A percentile compares a stretch with the other conserved stretches of the same genome.
Evolutionary conservation across 2,113 vertebrate species (phyloP).

Genomic region (Rhinopithecus roxellana): DNA sequence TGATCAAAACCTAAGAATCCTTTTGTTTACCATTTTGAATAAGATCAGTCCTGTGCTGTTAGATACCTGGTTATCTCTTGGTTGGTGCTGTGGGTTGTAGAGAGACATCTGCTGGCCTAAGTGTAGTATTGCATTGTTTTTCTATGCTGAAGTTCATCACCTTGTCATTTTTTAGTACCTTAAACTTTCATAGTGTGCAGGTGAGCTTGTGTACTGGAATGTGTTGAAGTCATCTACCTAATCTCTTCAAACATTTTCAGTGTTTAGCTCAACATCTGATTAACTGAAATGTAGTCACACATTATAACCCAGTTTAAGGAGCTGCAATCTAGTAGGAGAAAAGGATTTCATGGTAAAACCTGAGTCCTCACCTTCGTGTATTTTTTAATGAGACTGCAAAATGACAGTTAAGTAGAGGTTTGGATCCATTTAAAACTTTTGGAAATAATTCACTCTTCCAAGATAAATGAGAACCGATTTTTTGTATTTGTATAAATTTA

Average conservation of each 20-base stretch:
- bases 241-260: not conserved
- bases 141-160: not conserved
- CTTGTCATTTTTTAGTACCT: not conserved
- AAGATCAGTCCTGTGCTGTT: not conserved
- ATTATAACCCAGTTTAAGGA: not conserved
- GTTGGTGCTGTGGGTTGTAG: not conserved
- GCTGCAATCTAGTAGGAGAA: not conserved
- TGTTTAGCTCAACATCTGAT: not conserved
- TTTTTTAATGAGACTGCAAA: not conserved
- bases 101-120: constrained; percentile 57
- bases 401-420: not conserved
- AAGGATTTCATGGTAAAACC: not conserved
- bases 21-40: constrained; percentile 18
- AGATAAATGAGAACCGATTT: not conserved
- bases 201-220: not conserved
- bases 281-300: not conserved
- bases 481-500: not conserved
- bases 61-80: not conserved
- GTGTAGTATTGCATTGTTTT: not conserved
- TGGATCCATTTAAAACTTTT: not conserved
- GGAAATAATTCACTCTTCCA: not conserved
- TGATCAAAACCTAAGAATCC: not conserved
- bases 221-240: not conserved
- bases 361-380: not conserved
- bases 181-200: not conserved